phyloP scores from a whole-genome alignment of 2,797 vertebrate species.

The Melopsittacus undulatus region DNA sequence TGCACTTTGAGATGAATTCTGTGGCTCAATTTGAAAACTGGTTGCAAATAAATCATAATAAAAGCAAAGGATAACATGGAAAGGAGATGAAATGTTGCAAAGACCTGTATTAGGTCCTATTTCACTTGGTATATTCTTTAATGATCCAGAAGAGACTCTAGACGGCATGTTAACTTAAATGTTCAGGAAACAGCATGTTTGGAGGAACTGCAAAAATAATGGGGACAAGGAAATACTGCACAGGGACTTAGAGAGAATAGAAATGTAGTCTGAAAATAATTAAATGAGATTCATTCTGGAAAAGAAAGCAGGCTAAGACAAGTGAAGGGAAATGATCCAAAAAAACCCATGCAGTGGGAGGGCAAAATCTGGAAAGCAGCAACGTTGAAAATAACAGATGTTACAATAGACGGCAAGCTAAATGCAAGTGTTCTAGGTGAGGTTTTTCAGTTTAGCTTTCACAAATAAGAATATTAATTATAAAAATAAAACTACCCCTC shows the following conservation, averaged over 20 bases:
- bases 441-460: background rate
- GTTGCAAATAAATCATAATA: slow-evolving; percentile 46
- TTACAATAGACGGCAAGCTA: background rate
- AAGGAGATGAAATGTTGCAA: slow-evolving; percentile 20
- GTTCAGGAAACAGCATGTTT: background rate
- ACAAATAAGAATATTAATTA: background rate
- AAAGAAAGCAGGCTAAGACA: slow-evolving; percentile 32
- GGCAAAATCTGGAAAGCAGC: background rate
- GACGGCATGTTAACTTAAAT: background rate
- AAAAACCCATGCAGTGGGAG: slow-evolving; percentile 26
- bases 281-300: slow-evolving; percentile 7
- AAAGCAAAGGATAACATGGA: slow-evolving; percentile 5
- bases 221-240: slow-evolving; percentile 16
- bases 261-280: slow-evolving; percentile 55
- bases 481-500: background rate
- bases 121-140: slow-evolving; percentile 40
- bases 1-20: slow-evolving; percentile 38
- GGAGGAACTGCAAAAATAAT: slow-evolving; percentile 19
- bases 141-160: slow-evolving; percentile 34
- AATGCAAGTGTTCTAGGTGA: background rate
- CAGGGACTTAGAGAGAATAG: slow-evolving; percentile 17
- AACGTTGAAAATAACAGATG: slow-evolving; percentile 42
- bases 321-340: slow-evolving; percentile 42
- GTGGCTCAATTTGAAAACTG: background rate
- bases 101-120: background rate